These are phyloP conservation scores for Reinhardtius hippoglossoides DNA, from an alignment of 2,113 vertebrate species.

Conservation along the genomic window DNA sequence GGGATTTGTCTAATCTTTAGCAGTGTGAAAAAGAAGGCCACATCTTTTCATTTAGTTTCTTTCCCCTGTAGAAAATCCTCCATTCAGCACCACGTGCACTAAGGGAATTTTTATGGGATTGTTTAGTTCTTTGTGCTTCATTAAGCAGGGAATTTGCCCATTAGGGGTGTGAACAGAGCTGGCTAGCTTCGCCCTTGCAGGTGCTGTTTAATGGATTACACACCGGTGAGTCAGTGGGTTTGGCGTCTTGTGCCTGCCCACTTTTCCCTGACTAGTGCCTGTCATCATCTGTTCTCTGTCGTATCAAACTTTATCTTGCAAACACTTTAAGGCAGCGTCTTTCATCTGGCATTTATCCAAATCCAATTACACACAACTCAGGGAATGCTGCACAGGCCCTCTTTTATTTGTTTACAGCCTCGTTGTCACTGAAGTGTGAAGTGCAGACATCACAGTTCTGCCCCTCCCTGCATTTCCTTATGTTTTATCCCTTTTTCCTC, in stretches of 20 bases:
- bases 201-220: conserved; percentile 54
- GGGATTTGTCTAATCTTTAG: not conserved
- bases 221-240: conserved; percentile 43
- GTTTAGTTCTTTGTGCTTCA: conserved; percentile 28
- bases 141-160: conserved; percentile 34
- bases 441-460: conserved; percentile 33
- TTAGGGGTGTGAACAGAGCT: conserved; percentile 28
- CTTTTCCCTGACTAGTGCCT: conserved; percentile 9
- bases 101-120: conserved; percentile 1
- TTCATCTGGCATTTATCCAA: conserved; percentile 47
- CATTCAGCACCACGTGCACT: conserved; percentile 2
- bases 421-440: conserved; percentile 42
- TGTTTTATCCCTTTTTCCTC: conserved; percentile 23
- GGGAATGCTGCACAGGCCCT: conserved; percentile 12
- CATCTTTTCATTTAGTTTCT: not conserved
- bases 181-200: conserved; percentile 36
- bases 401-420: conserved; percentile 21
- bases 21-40: conserved; percentile 1
- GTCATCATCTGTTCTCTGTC: not conserved
- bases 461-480: not conserved
- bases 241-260: not conserved
- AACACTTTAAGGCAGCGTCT: not conserved
- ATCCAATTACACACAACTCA: conserved; percentile 24
- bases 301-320: conserved; percentile 21
- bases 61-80: not conserved